phyloP scores from a whole-genome alignment of 2,888 invertebrate species.

The Apeira syringaria region DNA sequence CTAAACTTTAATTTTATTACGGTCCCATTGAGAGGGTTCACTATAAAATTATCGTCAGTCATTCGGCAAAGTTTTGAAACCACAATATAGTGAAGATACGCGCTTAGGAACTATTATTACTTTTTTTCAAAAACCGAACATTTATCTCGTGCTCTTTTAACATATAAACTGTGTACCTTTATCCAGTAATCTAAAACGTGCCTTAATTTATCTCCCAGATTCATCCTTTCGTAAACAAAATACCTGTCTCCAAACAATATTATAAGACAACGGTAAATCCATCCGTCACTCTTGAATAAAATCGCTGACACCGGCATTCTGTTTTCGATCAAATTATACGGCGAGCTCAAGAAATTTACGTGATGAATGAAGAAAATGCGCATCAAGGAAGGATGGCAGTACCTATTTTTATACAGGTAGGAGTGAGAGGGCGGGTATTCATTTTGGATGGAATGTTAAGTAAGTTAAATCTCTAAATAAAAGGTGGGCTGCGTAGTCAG shows the following conservation, averaged over 20 bases:
- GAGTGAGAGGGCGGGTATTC: slow-evolving; percentile 57
- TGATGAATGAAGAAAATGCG: slow-evolving; percentile 53
- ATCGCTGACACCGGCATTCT: slow-evolving; percentile 60
- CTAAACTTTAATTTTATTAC: slow-evolving; percentile 27
- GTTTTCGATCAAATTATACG: slow-evolving; percentile 77
- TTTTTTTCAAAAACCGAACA: slow-evolving; percentile 4
- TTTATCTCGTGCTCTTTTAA: slow-evolving; percentile 11
- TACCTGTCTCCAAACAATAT: slow-evolving; percentile 26
- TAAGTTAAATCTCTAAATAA: slow-evolving; percentile 79
- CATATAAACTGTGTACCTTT: slow-evolving; percentile 16
- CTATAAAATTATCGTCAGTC: slow-evolving; percentile 23
- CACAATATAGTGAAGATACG: slow-evolving; percentile 13
- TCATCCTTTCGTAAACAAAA: slow-evolving; percentile 9
- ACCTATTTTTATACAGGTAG: slow-evolving; percentile 38
- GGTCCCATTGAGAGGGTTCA: slow-evolving; percentile 23
- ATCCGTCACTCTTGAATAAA: slow-evolving; percentile 51
- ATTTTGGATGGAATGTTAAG: slow-evolving; percentile 70
- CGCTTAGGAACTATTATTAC: neutral
- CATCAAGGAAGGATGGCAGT: slow-evolving; percentile 44
- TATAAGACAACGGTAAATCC: slow-evolving; percentile 33
- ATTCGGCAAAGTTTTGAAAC: slow-evolving; percentile 14
- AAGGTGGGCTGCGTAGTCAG: slow-evolving; percentile 70
- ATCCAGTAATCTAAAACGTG: slow-evolving; percentile 18
- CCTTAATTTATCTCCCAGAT: slow-evolving; percentile 10
- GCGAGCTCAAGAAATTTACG: slow-evolving; percentile 47